A percentile compares a stretch with the other conserved stretches of the same genome.
Conservation (phyloP, 2,888 invertebrate genomes). For the Encarsia formosa region DNA sequence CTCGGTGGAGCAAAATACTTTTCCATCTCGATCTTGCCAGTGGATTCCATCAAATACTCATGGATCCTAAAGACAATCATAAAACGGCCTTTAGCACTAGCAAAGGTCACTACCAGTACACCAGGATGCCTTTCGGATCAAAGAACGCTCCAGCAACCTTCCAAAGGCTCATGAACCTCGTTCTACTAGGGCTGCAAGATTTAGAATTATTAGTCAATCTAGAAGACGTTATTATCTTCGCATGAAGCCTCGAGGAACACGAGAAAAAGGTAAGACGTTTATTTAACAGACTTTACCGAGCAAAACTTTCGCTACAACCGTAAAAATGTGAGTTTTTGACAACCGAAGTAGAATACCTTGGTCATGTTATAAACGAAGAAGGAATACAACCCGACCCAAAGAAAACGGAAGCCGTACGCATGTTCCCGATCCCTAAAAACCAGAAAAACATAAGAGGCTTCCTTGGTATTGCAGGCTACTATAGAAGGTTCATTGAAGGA, state of each 20-base stretch:
- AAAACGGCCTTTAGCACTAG: neutral
- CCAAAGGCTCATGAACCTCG: neutral
- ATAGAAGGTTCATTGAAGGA: slow-evolving; percentile 9
- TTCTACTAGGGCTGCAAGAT: neutral
- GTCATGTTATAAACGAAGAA: too few relatives aligned
- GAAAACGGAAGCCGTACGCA: neutral
- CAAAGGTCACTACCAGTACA: neutral
- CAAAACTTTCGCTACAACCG: neutral
- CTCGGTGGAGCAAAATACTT: too few relatives aligned
- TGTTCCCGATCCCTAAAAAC: neutral
- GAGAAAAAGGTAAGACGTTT: neutral
- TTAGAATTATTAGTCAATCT: neutral
- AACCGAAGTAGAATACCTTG: neutral
- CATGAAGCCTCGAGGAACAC: neutral
- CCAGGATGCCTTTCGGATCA: neutral
- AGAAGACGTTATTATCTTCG: slow-evolving; percentile 2
- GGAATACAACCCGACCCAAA: too few relatives aligned
- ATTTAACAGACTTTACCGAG: neutral
- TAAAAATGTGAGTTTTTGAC: neutral
- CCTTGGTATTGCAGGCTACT: slow-evolving; percentile 1
- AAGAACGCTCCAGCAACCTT: neutral
- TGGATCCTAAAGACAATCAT: neutral
- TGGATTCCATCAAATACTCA: too few relatives aligned
- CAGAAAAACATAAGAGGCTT: neutral
- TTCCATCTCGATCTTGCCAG: too few relatives aligned